Evolutionary conservation across 1,140 invertebrate genomes (phyloP).

Genomic region (Cherax quadricarinatus): DNA sequence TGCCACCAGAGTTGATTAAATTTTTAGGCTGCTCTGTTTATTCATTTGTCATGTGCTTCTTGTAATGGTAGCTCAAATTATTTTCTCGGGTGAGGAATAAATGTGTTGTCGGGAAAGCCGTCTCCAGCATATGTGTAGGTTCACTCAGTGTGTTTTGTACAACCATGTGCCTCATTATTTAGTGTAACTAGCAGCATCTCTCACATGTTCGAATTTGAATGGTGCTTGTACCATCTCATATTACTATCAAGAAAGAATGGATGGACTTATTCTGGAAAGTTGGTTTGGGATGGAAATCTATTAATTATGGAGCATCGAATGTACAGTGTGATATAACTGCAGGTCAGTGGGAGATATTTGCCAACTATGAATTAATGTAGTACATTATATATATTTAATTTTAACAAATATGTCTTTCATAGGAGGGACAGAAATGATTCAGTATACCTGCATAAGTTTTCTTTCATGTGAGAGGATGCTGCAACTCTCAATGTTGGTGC

Average conservation of each 20-base stretch:
- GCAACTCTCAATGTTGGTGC: slow-evolving; percentile 66
- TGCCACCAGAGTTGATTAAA: not conserved
- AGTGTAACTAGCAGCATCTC: slow-evolving; percentile 71
- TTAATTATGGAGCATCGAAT: slow-evolving; percentile 58
- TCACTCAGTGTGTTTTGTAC: slow-evolving; percentile 70
- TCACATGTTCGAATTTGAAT: slow-evolving; percentile 66
- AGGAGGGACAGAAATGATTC: slow-evolving; percentile 40
- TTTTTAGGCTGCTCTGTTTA: slow-evolving; percentile 32
- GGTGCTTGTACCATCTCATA: slow-evolving; percentile 57
- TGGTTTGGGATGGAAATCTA: not conserved
- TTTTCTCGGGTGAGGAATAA: not conserved
- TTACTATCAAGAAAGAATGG: slow-evolving; percentile 36
- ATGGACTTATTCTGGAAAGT: slow-evolving; percentile 23
- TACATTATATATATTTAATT: slow-evolving; percentile 20
- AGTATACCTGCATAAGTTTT: slow-evolving; percentile 55
- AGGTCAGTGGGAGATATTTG: slow-evolving; percentile 46
- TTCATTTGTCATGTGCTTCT: slow-evolving; percentile 35
- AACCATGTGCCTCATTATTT: slow-evolving; percentile 72
- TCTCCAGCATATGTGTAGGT: slow-evolving; percentile 62
- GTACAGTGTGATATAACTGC: slow-evolving; percentile 48
- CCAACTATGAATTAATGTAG: slow-evolving; percentile 32
- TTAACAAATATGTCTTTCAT: slow-evolving; percentile 45
- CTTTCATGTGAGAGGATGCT: slow-evolving; percentile 69
- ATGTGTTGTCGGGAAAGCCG: slow-evolving; percentile 29
- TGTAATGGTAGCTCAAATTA: slow-evolving; percentile 17